Evolutionary conservation across 2,888 invertebrate genomes (phyloP).

Genomic region (Drosophila mayaguana): DNA sequence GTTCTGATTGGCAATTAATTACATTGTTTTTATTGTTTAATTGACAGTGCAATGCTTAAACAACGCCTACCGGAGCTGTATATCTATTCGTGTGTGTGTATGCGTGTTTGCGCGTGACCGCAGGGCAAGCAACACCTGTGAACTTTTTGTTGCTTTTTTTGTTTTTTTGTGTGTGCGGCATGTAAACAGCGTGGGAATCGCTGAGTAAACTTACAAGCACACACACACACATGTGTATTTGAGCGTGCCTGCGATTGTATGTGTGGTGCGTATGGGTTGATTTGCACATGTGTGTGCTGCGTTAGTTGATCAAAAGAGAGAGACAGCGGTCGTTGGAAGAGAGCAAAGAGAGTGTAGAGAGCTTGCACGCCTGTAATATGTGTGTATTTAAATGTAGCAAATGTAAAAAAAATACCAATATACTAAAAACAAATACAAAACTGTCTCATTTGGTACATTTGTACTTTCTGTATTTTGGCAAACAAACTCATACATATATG

Average conservation of each 20-base stretch:
- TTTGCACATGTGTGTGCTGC: background rate
- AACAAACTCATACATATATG: background rate
- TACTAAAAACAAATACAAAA: background rate
- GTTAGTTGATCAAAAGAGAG: background rate
- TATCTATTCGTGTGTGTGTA: background rate
- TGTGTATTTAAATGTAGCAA: too few relatives aligned
- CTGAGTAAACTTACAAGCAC: conserved; percentile 5
- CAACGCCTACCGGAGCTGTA: background rate
- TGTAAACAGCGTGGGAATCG: conserved; percentile 13
- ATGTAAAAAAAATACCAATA: background rate
- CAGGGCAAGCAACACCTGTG: conserved; percentile 11
- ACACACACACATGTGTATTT: background rate
- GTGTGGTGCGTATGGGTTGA: background rate
- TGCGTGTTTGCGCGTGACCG: conserved; percentile 11
- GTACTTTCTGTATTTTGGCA: background rate
- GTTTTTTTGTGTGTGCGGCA: conserved; percentile 1
- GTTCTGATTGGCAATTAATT: conserved; percentile 20
- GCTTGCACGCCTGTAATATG: background rate
- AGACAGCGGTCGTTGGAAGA: background rate
- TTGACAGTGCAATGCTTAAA: conserved; percentile 18
- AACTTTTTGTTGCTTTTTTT: conserved; percentile 16
- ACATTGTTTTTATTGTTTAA: conserved; percentile 18
- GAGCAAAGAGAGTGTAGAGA: background rate
- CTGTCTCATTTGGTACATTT: background rate
- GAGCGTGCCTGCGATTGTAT: background rate